A percentile compares a stretch with the other conserved stretches of the same genome.
phyloP scores from a whole-genome alignment of 2,797 vertebrate species.

The Acanthurus tractus region DNA sequence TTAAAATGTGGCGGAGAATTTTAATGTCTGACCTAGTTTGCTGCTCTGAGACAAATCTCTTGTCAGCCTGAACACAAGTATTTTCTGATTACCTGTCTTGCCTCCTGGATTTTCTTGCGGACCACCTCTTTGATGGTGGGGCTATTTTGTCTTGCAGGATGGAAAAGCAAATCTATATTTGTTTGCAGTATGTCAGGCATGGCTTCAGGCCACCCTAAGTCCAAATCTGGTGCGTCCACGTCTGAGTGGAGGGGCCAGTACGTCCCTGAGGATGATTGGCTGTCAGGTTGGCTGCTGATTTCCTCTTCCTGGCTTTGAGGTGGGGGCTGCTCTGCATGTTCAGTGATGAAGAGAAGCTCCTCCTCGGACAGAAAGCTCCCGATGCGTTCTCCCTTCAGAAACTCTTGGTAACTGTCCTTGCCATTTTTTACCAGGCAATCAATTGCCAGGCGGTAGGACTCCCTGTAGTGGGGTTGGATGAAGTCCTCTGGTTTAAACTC shows the following conservation, averaged over 20 bases:
- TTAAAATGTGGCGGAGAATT: background rate
- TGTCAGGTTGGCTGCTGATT: slow-evolving; percentile 69
- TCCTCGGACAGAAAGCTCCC: slow-evolving; percentile 92
- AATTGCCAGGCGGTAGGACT: slow-evolving; percentile 93
- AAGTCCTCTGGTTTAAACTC: slow-evolving; percentile 90
- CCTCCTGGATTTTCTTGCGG: slow-evolving; percentile 93
- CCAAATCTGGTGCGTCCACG: slow-evolving; percentile 92
- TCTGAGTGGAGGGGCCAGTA: slow-evolving; percentile 97
- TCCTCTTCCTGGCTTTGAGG: slow-evolving; percentile 81
- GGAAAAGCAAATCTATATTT: slow-evolving; percentile 93
- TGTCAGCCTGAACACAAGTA: background rate
- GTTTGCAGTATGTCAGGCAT: slow-evolving; percentile 87
- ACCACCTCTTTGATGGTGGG: slow-evolving; percentile 96
- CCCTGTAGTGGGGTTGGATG: slow-evolving; percentile 95
- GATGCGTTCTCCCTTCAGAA: slow-evolving; percentile 90
- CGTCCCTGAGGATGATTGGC: slow-evolving; percentile 92
- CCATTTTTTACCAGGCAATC: slow-evolving; percentile 90
- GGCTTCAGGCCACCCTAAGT: slow-evolving; percentile 94
- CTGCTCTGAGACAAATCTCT: background rate
- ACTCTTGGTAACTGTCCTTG: slow-evolving; percentile 89
- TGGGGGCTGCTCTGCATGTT: slow-evolving; percentile 82
- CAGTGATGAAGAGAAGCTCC: slow-evolving; percentile 91
- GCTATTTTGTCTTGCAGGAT: slow-evolving; percentile 92
- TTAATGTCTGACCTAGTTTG: background rate
- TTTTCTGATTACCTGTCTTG: slow-evolving; percentile 91